Evolutionary conservation across 2,797 vertebrate genomes (phyloP).

Genomic region (Heterohyrax brucei): DNA sequence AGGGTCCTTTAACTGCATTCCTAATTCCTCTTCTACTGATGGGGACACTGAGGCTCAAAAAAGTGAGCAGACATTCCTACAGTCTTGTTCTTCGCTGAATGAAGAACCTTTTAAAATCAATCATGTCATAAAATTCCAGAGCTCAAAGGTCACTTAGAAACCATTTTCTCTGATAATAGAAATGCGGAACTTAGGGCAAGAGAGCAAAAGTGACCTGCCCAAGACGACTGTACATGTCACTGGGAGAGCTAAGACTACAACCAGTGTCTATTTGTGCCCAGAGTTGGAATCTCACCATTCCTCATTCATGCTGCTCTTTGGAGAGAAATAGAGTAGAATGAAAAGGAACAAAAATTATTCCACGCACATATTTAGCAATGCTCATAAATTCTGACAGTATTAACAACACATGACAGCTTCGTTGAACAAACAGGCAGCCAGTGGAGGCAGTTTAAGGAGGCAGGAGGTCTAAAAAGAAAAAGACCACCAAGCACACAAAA

Average conservation of each 20-base stretch:
- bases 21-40: neutral
- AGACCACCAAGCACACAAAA: conserved; percentile 54
- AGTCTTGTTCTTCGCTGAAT: neutral
- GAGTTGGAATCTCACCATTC: neutral
- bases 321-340: conserved; percentile 58
- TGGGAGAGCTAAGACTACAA: neutral
- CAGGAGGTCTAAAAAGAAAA: conserved; percentile 72
- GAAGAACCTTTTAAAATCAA: neutral
- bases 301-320: conserved; percentile 31
- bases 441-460: conserved; percentile 73
- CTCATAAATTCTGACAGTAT: conserved; percentile 84
- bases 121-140: neutral
- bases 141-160: neutral
- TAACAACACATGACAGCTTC: conserved; percentile 82
- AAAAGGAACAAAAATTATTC: conserved; percentile 78
- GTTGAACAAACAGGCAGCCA: conserved; percentile 81
- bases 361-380: conserved; percentile 76
- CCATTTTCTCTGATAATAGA: neutral
- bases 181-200: neutral
- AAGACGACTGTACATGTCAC: neutral
- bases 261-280: neutral
- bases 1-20: neutral
- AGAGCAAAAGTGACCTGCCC: neutral
- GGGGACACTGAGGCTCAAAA: neutral
- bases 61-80: neutral